phyloP scores from a whole-genome alignment of 1,140 invertebrate species.

The Euschistus heros region DNA sequence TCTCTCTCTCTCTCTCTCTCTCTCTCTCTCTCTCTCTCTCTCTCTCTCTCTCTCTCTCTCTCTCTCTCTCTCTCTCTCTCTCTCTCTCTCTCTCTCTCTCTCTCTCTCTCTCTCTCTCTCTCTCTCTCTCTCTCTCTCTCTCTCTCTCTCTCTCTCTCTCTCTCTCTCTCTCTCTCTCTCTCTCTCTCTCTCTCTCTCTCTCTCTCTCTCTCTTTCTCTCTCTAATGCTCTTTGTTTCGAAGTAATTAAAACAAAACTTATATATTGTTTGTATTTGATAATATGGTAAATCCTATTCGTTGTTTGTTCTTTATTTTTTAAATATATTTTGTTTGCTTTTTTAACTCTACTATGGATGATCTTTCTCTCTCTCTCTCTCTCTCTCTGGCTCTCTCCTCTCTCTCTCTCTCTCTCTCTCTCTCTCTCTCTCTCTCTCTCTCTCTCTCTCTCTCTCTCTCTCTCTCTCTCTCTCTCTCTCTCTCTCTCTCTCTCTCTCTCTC shows the following conservation, averaged over 20 bases:
- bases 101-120: constrained; percentile 7
- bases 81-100: constrained; percentile 28
- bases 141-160: not conserved
- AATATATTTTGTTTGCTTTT: too few relatives aligned
- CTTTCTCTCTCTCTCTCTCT: constrained; percentile 26
- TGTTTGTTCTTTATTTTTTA: too few relatives aligned
- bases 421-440: constrained; percentile 26
- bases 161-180: constrained; percentile 1
- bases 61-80: constrained; percentile 29
- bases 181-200: constrained; percentile 28
- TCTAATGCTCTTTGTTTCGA: too few relatives aligned
- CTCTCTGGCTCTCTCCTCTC: constrained; percentile 20
- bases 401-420: constrained; percentile 21
- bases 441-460: constrained; percentile 11
- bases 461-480: constrained; percentile 15
- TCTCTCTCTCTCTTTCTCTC: not conserved
- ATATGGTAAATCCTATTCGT: too few relatives aligned
- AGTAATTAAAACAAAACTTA: too few relatives aligned
- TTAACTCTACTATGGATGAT: too few relatives aligned
- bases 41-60: constrained; percentile 28
- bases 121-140: not conserved
- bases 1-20: constrained; percentile 27
- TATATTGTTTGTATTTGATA: too few relatives aligned
- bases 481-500: constrained; percentile 18
- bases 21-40: constrained; percentile 27